Conservation (phyloP, 2,113 vertebrate genomes). For the Gambusia affinis region DNA sequence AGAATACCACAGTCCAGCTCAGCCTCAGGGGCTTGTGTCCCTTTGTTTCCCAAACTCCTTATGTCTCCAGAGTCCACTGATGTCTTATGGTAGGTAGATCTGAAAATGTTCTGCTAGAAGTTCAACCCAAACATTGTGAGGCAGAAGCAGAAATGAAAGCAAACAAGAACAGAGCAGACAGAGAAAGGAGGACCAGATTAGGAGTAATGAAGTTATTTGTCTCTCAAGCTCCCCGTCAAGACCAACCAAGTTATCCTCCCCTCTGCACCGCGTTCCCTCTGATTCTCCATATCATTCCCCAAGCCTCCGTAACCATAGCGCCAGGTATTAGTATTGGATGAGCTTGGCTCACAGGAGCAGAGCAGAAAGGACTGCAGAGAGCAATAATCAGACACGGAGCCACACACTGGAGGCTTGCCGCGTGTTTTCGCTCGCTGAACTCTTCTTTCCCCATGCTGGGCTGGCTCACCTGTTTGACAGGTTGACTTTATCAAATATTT, state of each 20-base stretch:
- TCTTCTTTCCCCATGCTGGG: neutral
- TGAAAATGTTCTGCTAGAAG: neutral
- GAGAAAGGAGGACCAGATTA: neutral
- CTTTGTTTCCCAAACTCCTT: neutral
- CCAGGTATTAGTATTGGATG: conserved; percentile 59
- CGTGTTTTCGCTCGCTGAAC: neutral
- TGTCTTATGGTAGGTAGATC: neutral
- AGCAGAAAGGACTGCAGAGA: conserved; percentile 9
- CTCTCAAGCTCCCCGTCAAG: conserved; percentile 45
- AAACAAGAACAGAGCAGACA: neutral
- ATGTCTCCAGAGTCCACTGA: neutral
- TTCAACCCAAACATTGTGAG: neutral
- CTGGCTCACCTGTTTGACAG: neutral
- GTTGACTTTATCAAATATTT: neutral
- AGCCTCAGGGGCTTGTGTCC: neutral
- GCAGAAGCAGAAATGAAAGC: neutral
- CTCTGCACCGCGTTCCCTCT: neutral
- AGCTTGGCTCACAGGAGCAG: conserved; percentile 36
- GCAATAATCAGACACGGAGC: conserved; percentile 43
- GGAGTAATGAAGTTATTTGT: conserved; percentile 52
- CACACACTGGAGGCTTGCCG: neutral
- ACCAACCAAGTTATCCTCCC: conserved; percentile 18
- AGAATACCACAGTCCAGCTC: neutral
- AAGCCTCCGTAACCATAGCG: conserved; percentile 71
- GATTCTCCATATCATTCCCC: conserved; percentile 32